A percentile compares a stretch with the other conserved stretches of the same genome.
Conservation (phyloP, 2,888 invertebrate species). For the Bibio marci region DNA sequence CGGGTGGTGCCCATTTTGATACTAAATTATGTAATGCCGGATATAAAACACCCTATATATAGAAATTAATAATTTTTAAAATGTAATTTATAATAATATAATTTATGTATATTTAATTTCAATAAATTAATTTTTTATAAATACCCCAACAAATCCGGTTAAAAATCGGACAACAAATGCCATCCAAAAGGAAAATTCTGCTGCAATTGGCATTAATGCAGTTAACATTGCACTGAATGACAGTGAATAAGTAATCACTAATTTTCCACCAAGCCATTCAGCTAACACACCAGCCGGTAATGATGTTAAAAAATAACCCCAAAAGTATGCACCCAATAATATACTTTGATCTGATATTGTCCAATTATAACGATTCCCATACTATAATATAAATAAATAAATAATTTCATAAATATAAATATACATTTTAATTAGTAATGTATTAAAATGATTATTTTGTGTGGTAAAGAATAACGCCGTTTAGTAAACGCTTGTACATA, state of each 20-base stretch:
- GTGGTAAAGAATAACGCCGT: too few species aligned
- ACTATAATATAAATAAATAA: conserved; percentile 19
- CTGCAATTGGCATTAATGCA: conserved; percentile 39
- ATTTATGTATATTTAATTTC: too few species aligned
- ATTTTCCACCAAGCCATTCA: conserved; percentile 43
- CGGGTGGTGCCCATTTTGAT: conserved; percentile 55
- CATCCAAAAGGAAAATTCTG: conserved; percentile 35
- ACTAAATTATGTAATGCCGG: conserved; percentile 46
- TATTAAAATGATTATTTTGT: too few species aligned
- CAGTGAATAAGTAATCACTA: conserved; percentile 35
- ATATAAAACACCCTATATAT: conserved; percentile 42
- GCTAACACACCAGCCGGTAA: conserved; percentile 47
- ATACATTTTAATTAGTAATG: too few species aligned
- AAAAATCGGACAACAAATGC: conserved; percentile 39
- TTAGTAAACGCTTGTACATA: too few species aligned
- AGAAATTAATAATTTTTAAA: too few species aligned
- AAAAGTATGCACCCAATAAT: conserved; percentile 49
- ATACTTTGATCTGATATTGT: conserved; percentile 40
- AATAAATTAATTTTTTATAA: too few species aligned
- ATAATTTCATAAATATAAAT: neutral
- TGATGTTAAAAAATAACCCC: conserved; percentile 49
- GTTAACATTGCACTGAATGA: conserved; percentile 38
- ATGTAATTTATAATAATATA: too few species aligned
- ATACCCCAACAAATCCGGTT: conserved; percentile 44
- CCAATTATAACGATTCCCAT: conserved; percentile 38